Conservation (phyloP, 2,888 invertebrate genomes). For the Terebella lapidaria region DNA sequence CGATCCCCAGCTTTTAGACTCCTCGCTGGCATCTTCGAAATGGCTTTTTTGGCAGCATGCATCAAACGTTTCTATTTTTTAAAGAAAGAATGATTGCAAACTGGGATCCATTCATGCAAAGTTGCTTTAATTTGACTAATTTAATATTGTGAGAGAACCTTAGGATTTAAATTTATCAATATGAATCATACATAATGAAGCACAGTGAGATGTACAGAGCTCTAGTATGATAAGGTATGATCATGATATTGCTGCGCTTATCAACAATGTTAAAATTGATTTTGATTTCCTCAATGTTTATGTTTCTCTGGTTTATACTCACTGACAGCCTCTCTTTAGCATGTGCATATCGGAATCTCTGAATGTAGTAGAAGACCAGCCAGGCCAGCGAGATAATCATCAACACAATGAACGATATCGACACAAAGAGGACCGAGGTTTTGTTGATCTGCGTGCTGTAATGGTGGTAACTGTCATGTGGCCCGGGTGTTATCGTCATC, state of each 20-base stretch:
- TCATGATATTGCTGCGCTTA: too few species aligned
- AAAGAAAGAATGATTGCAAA: too few species aligned
- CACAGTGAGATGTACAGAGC: too few species aligned
- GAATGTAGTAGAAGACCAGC: slow-evolving; percentile 94
- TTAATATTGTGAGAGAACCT: too few species aligned
- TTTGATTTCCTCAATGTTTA: too few species aligned
- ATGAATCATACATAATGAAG: too few species aligned
- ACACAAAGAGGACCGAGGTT: slow-evolving; percentile 89
- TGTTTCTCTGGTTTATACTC: too few species aligned
- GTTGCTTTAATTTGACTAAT: too few species aligned
- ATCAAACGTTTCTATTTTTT: slow-evolving; percentile 77
- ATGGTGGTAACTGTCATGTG: slow-evolving; percentile 54
- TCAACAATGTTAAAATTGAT: too few species aligned
- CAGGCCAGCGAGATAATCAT: slow-evolving; percentile 93
- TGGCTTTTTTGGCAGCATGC: slow-evolving; percentile 87
- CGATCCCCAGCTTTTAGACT: slow-evolving; percentile 80
- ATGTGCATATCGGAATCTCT: slow-evolving; percentile 87
- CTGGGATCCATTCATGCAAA: too few species aligned
- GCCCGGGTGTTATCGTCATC: slow-evolving; percentile 68
- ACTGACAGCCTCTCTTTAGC: slow-evolving; percentile 91
- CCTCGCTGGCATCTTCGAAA: slow-evolving; percentile 87
- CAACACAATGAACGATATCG: slow-evolving; percentile 88
- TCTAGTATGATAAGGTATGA: too few species aligned
- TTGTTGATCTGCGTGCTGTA: slow-evolving; percentile 55
- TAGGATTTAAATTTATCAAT: too few species aligned